Evolutionary conservation across 2,113 vertebrate genomes (phyloP).

Genomic region (Platanista minor): DNA sequence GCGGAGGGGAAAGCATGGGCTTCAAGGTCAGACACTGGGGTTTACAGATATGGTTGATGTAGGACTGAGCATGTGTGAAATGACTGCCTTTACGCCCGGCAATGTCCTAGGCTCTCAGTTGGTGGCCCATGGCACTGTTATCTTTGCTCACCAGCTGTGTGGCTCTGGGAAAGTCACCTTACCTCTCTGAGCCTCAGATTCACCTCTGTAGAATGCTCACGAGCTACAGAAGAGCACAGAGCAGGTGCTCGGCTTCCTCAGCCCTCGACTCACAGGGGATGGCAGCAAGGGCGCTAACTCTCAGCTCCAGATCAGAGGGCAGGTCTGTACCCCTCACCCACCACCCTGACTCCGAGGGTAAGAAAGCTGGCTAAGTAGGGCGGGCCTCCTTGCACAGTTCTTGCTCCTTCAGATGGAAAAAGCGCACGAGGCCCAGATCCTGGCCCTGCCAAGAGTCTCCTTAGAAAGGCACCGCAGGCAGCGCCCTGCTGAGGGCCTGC

Average conservation of each 20-base stretch:
- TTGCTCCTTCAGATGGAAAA: conserved; percentile 78
- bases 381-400: conserved; percentile 67
- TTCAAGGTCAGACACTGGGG: not conserved
- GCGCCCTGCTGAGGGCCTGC: conserved; percentile 75
- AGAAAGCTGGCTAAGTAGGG: conserved; percentile 75
- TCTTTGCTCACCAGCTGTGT: not conserved
- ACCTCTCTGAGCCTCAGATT: not conserved
- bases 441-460: conserved; percentile 79
- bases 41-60: not conserved
- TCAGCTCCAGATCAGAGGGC: not conserved
- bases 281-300: not conserved
- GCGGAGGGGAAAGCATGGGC: not conserved
- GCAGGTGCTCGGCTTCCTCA: not conserved
- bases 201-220: not conserved
- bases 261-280: not conserved
- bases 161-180: not conserved
- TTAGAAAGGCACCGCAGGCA: conserved; percentile 77
- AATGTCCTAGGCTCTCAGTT: not conserved
- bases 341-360: conserved; percentile 71
- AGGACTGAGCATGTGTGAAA: too few relatives aligned
- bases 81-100: fast-evolving
- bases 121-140: not conserved
- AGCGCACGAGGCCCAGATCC: conserved; percentile 71
- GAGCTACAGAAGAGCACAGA: not conserved
- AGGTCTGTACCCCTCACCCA: not conserved